These are phyloP conservation scores for Limanda limanda DNA, from an alignment of 2,113 vertebrate species.

Conservation along the genomic window DNA sequence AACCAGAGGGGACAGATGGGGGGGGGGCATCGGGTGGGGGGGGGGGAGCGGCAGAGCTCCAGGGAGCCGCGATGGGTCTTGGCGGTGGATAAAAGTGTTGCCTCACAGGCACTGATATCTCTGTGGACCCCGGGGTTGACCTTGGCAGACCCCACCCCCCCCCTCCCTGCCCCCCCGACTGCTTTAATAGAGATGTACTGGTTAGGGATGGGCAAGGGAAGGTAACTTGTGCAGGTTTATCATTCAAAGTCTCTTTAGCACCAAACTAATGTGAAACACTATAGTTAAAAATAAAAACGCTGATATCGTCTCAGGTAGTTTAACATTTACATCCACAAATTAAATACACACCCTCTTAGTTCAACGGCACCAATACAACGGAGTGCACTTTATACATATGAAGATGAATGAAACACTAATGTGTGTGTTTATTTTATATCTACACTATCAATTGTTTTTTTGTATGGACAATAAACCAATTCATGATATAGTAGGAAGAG, in stretches of 20 bases:
- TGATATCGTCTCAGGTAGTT: not conserved
- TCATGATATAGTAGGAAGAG: too few species aligned
- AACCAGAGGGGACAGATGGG: conserved; percentile 69
- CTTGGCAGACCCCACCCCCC: conserved; percentile 73
- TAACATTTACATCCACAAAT: not conserved
- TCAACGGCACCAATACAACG: not conserved
- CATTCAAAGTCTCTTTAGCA: conserved; percentile 6
- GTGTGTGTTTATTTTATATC: not conserved
- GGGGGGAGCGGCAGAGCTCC: conserved; percentile 66
- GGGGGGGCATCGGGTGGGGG: conserved; percentile 52
- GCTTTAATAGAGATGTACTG: conserved; percentile 45
- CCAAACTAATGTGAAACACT: too few species aligned
- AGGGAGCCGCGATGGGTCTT: conserved; percentile 69
- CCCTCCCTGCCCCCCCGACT: conserved; percentile 52
- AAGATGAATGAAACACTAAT: not conserved
- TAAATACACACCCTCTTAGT: not conserved
- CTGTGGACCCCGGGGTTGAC: conserved; percentile 72
- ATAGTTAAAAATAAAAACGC: too few species aligned
- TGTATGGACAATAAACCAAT: not conserved
- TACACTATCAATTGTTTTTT: not conserved
- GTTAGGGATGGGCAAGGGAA: conserved; percentile 7
- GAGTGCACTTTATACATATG: not conserved
- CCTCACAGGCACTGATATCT: conserved; percentile 69
- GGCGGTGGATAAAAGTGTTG: conserved; percentile 73
- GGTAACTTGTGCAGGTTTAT: conserved; percentile 9